Conservation (phyloP, 2,888 invertebrate species). For the Cosmia trapezina region DNA sequence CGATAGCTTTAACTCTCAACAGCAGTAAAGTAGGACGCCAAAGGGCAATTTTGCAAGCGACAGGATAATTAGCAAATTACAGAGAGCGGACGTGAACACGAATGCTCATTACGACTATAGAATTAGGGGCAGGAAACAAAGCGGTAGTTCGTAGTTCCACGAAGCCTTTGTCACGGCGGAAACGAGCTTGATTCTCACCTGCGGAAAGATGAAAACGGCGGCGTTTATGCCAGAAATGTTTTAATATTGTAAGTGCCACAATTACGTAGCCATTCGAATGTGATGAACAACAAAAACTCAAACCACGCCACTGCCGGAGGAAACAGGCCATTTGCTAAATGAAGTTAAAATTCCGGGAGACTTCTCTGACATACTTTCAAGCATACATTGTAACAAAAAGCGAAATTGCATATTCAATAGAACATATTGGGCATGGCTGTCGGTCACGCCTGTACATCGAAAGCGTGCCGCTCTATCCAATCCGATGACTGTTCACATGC, state of each 20-base stretch:
- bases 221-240: slow-evolving; percentile 50
- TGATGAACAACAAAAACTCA: slow-evolving; percentile 38
- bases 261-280: slow-evolving; percentile 53
- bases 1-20: slow-evolving; percentile 44
- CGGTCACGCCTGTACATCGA: slow-evolving; percentile 62
- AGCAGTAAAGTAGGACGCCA: slow-evolving; percentile 53
- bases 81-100: slow-evolving; percentile 55
- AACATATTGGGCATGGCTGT: slow-evolving; percentile 65
- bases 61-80: slow-evolving; percentile 69
- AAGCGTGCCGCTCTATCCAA: slow-evolving; percentile 65
- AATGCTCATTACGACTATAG: slow-evolving; percentile 63
- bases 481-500: slow-evolving; percentile 66
- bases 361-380: slow-evolving; percentile 37
- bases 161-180: slow-evolving; percentile 65
- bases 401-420: slow-evolving; percentile 60
- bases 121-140: slow-evolving; percentile 58
- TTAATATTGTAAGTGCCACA: slow-evolving; percentile 55
- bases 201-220: slow-evolving; percentile 48
- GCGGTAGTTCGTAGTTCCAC: slow-evolving; percentile 52
- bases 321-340: slow-evolving; percentile 46
- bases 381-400: slow-evolving; percentile 45
- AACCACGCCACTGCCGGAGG: slow-evolving; percentile 25
- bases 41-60: slow-evolving; percentile 60
- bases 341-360: slow-evolving; percentile 33
- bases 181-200: slow-evolving; percentile 70